Evolutionary conservation across 37 sponge, comb jelly and placozoan genomes (phyloP).

Genomic region (Chondrosia reniformis): DNA sequence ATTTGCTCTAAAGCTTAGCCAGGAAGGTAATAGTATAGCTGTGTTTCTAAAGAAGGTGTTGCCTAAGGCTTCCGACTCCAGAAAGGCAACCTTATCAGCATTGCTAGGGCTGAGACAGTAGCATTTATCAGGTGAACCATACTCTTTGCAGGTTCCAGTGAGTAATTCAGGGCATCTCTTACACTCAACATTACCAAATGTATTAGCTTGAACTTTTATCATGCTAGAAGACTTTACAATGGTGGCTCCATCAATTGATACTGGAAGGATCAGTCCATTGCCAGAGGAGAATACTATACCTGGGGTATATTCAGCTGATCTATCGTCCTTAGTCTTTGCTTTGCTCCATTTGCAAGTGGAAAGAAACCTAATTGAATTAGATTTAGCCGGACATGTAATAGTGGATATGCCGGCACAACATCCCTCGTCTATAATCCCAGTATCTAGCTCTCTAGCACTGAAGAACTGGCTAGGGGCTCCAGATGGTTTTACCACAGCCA

Average conservation of each 20-base stretch:
- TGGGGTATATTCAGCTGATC: not conserved
- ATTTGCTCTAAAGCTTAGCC: not conserved
- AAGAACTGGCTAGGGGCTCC: not conserved
- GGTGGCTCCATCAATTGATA: not conserved
- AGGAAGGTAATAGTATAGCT: not conserved
- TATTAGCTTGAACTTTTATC: too few species aligned
- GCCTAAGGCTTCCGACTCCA: not conserved
- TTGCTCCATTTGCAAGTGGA: constrained; percentile 16
- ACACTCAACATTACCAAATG: not conserved
- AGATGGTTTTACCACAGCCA: not conserved
- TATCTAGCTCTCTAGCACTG: not conserved
- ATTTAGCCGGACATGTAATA: not conserved
- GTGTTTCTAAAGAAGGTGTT: not conserved
- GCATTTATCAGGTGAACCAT: constrained; percentile 4
- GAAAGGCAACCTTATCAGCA: not conserved
- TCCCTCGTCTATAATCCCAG: not conserved
- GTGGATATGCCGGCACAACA: not conserved
- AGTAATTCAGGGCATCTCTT: not conserved
- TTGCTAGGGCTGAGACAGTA: not conserved
- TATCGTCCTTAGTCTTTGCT: not conserved
- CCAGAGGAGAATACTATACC: constrained; percentile 10
- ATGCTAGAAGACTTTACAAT: not conserved
- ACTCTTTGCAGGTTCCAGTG: not conserved
- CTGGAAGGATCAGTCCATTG: not conserved
- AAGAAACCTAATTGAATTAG: not conserved